Percentiles rank a stretch among this genome's conserved stretches.
Evolutionary conservation across 1,140 invertebrate genomes (phyloP).

Genomic region (Eciton burchellii): DNA sequence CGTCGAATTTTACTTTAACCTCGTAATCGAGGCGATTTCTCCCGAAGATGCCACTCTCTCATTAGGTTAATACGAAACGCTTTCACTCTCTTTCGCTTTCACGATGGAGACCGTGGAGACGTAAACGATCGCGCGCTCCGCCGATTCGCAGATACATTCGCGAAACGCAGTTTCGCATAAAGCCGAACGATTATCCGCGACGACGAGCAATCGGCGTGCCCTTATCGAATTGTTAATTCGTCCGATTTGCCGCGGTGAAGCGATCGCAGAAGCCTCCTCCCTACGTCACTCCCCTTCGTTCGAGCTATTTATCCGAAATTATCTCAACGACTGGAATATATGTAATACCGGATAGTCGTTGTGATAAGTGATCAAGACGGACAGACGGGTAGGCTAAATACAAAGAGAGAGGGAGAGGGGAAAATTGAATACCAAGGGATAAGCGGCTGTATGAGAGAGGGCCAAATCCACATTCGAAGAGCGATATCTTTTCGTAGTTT

Average conservation of each 20-base stretch:
- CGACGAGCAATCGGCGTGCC: neutral
- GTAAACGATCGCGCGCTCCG: conserved; percentile 38
- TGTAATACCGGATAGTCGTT: neutral
- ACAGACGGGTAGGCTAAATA: too few species aligned
- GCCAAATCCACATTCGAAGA: too few species aligned
- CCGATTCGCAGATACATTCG: too few species aligned
- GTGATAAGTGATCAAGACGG: too few species aligned
- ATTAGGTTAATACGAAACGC: conserved; percentile 57
- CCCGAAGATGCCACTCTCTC: conserved; percentile 55
- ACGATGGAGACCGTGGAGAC: conserved; percentile 51
- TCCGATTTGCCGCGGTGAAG: too few species aligned
- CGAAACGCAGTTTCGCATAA: too few species aligned
- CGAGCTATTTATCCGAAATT: neutral
- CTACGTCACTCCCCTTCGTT: conserved; percentile 25
- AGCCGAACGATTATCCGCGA: conserved; percentile 9
- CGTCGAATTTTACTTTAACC: conserved; percentile 26
- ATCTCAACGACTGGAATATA: neutral
- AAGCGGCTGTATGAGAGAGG: too few species aligned
- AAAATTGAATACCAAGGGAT: too few species aligned
- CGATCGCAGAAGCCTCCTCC: neutral
- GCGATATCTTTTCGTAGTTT: too few species aligned
- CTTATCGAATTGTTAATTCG: too few species aligned
- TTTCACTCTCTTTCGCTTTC: conserved; percentile 67
- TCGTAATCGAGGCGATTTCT: conserved; percentile 35
- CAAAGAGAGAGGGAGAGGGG: too few species aligned